Percentiles rank a stretch among this genome's conserved stretches.
These are phyloP conservation scores for Melanostoma mellinum DNA, from an alignment of 2,888 invertebrate genomes.

Conservation along the genomic window DNA sequence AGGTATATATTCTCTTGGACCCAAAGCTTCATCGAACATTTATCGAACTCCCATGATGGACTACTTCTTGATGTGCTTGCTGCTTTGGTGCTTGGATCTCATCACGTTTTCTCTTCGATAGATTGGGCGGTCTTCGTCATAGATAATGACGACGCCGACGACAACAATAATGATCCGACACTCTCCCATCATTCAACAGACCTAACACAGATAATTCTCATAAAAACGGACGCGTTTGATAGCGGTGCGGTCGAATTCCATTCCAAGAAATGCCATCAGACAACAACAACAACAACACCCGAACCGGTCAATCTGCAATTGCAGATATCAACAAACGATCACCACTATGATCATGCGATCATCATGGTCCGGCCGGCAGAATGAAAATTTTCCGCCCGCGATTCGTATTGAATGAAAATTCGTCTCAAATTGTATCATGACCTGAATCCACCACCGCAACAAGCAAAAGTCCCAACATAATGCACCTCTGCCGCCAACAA, in stretches of 20 bases:
- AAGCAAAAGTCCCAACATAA: not conserved
- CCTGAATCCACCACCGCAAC: conserved; percentile 45
- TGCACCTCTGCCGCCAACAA: conserved; percentile 37
- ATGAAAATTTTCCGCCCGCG: conserved; percentile 62
- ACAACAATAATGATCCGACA: conserved; percentile 10
- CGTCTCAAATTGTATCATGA: conserved; percentile 67
- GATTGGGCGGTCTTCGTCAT: conserved; percentile 53
- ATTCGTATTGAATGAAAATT: conserved; percentile 69
- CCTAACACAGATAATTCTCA: conserved; percentile 24
- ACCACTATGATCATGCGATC: conserved; percentile 59
- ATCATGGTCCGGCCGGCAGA: conserved; percentile 54
- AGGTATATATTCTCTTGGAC: too few species aligned
- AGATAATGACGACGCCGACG: conserved; percentile 19
- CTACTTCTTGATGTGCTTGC: conserved; percentile 17
- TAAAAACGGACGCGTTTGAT: conserved; percentile 31
- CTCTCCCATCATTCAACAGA: not conserved
- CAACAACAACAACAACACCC: not conserved
- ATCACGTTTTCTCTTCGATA: conserved; percentile 64
- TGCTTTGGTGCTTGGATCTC: conserved; percentile 7
- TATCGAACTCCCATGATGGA: not conserved
- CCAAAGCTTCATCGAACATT: not conserved
- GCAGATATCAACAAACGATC: conserved; percentile 68
- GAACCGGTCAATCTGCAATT: conserved; percentile 57
- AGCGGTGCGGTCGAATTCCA: conserved; percentile 43
- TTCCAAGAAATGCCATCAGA: conserved; percentile 45